phyloP scores from a whole-genome alignment of 1,140 invertebrate genomes.

The Drosophila pruinosa region DNA sequence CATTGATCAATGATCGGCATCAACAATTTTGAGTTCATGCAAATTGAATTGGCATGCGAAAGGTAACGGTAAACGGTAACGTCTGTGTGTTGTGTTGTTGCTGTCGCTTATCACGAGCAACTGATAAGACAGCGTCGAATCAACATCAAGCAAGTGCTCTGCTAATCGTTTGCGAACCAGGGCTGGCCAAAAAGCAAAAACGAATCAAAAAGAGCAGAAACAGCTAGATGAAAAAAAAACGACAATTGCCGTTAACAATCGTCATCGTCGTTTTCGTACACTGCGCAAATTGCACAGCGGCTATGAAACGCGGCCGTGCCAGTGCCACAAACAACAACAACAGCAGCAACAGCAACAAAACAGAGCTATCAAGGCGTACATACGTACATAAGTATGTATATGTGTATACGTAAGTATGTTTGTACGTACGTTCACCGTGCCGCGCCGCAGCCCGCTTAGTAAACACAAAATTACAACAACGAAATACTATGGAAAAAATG shows the following conservation, averaged over 20 bases:
- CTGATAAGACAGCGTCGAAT: conserved; percentile 56
- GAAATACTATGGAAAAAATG: conserved; percentile 44
- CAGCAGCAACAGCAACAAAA: conserved; percentile 14
- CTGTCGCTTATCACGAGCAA: conserved; percentile 51
- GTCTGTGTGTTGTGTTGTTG: conserved; percentile 11
- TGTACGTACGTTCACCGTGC: conserved; percentile 49
- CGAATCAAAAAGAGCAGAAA: conserved; percentile 17
- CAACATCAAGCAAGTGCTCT: conserved; percentile 55
- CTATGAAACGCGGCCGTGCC: conserved; percentile 51
- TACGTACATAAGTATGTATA: conserved; percentile 33
- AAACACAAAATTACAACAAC: conserved; percentile 49
- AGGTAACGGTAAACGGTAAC: conserved; percentile 28
- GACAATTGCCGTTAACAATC: conserved; percentile 76
- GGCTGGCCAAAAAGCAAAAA: conserved; percentile 41
- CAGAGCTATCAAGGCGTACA: conserved; percentile 50
- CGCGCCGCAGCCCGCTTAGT: conserved; percentile 38
- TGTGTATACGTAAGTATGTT: neutral
- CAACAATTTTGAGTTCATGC: conserved; percentile 28
- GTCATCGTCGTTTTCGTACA: conserved; percentile 61
- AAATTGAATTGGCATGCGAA: conserved; percentile 19
- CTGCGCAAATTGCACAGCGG: conserved; percentile 75
- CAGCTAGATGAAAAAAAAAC: conserved; percentile 30
- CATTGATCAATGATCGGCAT: conserved; percentile 11
- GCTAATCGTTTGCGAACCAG: conserved; percentile 61
- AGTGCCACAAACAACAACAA: conserved; percentile 62